Evolutionary conservation across 2,797 vertebrate species (phyloP), one percentile per base, ranked within the genome.

Genomic region (Podarcis siculus): DNA sequence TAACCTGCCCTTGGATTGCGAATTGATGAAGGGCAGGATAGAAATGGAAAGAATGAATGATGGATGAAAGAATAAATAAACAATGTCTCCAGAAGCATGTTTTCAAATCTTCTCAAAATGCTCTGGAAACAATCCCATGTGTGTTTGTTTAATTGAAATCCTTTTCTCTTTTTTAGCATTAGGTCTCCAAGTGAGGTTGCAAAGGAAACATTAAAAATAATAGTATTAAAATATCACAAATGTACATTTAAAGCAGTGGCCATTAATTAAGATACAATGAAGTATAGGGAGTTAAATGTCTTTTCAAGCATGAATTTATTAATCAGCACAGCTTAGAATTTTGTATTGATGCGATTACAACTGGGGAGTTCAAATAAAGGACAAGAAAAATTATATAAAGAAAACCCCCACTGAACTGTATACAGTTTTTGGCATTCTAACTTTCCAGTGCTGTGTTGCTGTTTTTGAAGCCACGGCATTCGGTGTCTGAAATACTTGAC

Each of bases 351-450:
- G 67, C 58, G 91, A 87, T 92, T 95, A 73, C 58, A 91, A 42
- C 64, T 73, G 78, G 87, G 92, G 87, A 88, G 91, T 92, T 95
- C 91, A 94, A 93, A 90, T 69, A 92, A 90, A 91, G 87, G 89
- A 85, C 92, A 92, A 89, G 82, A 85, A 86, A 66, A 90, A 86
- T 92, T 91, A 89, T 39, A 45, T 92, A 82, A 91, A 86, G 72
- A 90, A 91, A 77, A 86, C 12, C 76, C 81, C 45, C 76, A 58
- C 81, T 69, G 82, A 85, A 35, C 45, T 91, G 79, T 86, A 21
- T 79, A 17, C 89, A 92, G 87, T 8, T 7, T 91, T 92, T 89
- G 83, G 4, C 71, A 55, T 80, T 90, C 92, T 89, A 66, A 85
- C 76, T 5, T 71, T 90, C 45, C 72, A 85, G 86, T 35, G 2